Evolutionary conservation across 1,140 invertebrate species (phyloP).

Genomic region (Liolophura sinensis): DNA sequence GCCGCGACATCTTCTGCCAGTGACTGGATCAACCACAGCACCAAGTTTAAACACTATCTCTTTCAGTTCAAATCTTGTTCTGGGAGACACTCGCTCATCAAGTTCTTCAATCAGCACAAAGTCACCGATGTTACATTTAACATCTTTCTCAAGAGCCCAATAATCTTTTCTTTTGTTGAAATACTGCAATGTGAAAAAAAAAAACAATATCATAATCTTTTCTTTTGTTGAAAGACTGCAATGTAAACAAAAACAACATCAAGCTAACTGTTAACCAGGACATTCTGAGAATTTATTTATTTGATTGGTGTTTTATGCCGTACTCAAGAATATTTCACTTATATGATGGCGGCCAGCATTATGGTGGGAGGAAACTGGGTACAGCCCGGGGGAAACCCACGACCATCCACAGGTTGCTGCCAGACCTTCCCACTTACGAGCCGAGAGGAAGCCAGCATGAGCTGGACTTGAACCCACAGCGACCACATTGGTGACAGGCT

Average conservation of each 20-base stretch:
- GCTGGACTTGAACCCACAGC: too few relatives aligned
- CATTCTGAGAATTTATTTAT: too few relatives aligned
- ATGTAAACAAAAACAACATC: slow-evolving; percentile 9
- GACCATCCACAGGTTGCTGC: too few relatives aligned
- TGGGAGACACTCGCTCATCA: slow-evolving; percentile 13
- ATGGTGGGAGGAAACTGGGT: too few relatives aligned
- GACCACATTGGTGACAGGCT: too few relatives aligned
- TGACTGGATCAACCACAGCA: slow-evolving; percentile 33
- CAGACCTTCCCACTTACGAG: too few relatives aligned
- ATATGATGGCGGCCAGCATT: too few relatives aligned
- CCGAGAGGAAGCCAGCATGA: too few relatives aligned
- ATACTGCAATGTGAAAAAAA: slow-evolving; percentile 30
- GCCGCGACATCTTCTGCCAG: slow-evolving; percentile 32
- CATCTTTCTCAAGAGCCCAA: slow-evolving; percentile 30
- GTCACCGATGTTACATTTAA: slow-evolving; percentile 31
- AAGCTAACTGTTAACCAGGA: too few relatives aligned
- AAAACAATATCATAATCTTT: slow-evolving; percentile 13
- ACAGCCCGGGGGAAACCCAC: too few relatives aligned
- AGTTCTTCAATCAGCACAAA: slow-evolving; percentile 34
- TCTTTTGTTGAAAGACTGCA: slow-evolving; percentile 39
- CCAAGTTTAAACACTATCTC: slow-evolving; percentile 34
- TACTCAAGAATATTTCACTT: too few relatives aligned
- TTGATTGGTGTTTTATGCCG: too few relatives aligned
- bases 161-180: slow-evolving; percentile 30
- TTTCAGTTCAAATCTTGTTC: slow-evolving; percentile 27